Evolutionary conservation across 2,888 invertebrate species (phyloP).

Genomic region (Melieria picta): DNA sequence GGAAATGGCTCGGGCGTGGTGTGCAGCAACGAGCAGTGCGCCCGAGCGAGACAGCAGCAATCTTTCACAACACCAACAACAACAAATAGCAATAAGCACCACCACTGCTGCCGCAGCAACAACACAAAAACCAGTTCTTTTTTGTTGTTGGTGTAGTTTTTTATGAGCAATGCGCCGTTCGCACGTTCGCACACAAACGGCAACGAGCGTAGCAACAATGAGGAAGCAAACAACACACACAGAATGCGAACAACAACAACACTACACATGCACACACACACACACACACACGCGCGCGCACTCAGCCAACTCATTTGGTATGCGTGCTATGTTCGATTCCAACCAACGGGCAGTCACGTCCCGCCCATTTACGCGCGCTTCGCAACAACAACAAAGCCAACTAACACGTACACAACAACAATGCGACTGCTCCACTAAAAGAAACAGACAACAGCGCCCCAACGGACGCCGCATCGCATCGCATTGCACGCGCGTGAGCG

Average conservation of each 20-base stretch:
- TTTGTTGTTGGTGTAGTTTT: slow-evolving; percentile 19
- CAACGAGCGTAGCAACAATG: slow-evolving; percentile 35
- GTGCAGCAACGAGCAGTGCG: slow-evolving; percentile 28
- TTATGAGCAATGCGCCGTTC: slow-evolving; percentile 42
- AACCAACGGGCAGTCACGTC: slow-evolving; percentile 64
- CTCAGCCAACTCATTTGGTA: slow-evolving; percentile 58
- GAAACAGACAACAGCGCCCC: background rate
- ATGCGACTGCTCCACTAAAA: background rate
- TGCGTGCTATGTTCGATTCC: slow-evolving; percentile 63
- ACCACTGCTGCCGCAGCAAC: background rate
- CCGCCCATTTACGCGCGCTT: slow-evolving; percentile 66
- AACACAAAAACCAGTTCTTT: background rate
- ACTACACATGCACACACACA: slow-evolving; percentile 7
- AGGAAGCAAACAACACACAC: slow-evolving; percentile 43
- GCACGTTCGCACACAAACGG: slow-evolving; percentile 35
- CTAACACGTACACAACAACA: slow-evolving; percentile 11
- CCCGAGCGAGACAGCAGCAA: slow-evolving; percentile 24
- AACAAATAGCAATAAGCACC: background rate
- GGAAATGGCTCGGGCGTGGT: slow-evolving; percentile 40
- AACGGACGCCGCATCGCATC: background rate
- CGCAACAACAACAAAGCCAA: slow-evolving; percentile 32
- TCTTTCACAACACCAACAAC: slow-evolving; percentile 1
- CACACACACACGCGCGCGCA: slow-evolving; percentile 34
- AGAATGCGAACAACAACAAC: background rate
- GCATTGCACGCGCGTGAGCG: too few species aligned